Conservation (phyloP, 1,140 invertebrate species). For the Drosophila carrolli region DNA sequence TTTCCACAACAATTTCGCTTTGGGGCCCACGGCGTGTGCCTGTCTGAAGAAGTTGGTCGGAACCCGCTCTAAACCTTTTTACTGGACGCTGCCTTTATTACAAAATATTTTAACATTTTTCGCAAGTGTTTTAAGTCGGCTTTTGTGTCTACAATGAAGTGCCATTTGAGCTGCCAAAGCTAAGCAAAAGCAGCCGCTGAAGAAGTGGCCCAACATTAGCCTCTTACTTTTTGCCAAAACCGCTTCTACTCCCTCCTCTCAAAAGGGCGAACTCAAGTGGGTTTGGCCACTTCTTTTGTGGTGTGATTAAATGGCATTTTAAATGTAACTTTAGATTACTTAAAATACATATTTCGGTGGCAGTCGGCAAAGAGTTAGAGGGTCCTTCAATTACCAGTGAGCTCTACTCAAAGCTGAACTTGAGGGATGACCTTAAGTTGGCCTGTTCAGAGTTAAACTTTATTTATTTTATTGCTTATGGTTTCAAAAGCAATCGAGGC, state of each 20-base stretch:
- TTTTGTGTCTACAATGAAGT: slow-evolving; percentile 80
- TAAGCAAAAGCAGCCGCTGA: slow-evolving; percentile 36
- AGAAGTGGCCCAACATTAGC: slow-evolving; percentile 43
- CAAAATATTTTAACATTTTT: slow-evolving; percentile 82
- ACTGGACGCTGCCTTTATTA: slow-evolving; percentile 69
- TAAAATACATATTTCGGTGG: slow-evolving; percentile 44
- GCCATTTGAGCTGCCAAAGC: slow-evolving; percentile 67
- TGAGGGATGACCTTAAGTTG: slow-evolving; percentile 10
- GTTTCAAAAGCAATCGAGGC: neutral
- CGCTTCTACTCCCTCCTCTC: neutral
- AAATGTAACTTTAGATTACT: slow-evolving; percentile 75
- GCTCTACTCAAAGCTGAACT: slow-evolving; percentile 4
- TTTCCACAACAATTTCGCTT: slow-evolving; percentile 75
- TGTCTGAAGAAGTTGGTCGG: slow-evolving; percentile 47
- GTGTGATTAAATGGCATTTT: slow-evolving; percentile 80
- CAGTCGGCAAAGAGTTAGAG: slow-evolving; percentile 29
- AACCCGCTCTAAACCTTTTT: slow-evolving; percentile 55
- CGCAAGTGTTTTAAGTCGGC: slow-evolving; percentile 80
- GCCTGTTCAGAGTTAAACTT: neutral
- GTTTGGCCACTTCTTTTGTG: slow-evolving; percentile 71
- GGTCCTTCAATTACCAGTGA: slow-evolving; percentile 31
- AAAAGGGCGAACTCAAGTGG: slow-evolving; percentile 21
- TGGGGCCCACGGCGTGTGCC: slow-evolving; percentile 18
- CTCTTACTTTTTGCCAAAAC: slow-evolving; percentile 54
- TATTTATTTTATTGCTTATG: neutral